Percentiles rank a stretch among this genome's conserved stretches.
Conservation (phyloP, 2,797 vertebrate species). For the Trachops cirrhosus region DNA sequence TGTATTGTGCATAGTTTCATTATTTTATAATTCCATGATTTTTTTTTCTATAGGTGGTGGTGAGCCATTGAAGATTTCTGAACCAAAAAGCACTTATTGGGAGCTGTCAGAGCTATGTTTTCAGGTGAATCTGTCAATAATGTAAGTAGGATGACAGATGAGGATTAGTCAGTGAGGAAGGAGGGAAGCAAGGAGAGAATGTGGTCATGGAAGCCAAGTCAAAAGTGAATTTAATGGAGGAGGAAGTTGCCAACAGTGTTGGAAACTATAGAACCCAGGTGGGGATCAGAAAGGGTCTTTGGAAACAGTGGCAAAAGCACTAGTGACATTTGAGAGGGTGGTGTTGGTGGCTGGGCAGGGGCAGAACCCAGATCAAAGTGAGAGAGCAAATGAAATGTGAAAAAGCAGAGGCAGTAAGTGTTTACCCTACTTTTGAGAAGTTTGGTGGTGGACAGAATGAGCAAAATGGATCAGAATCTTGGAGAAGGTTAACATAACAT, state of each 20-base stretch:
- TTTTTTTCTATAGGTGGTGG: background rate
- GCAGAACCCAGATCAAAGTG: background rate
- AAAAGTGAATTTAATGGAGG: background rate
- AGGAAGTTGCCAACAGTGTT: background rate
- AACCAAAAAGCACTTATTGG: background rate
- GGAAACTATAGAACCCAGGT: background rate
- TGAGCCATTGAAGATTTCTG: slow-evolving; percentile 34
- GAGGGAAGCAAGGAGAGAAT: background rate
- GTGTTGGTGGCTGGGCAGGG: background rate
- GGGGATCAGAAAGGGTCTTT: background rate
- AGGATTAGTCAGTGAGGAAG: slow-evolving; percentile 23
- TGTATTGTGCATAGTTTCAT: background rate
- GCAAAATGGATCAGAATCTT: background rate
- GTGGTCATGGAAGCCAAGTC: slow-evolving; percentile 53
- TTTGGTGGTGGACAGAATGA: background rate
- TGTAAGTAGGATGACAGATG: background rate
- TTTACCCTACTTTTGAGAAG: background rate
- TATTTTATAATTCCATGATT: background rate
- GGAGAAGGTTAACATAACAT: background rate
- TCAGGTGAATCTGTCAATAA: slow-evolving; percentile 1
- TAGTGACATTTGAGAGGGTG: background rate
- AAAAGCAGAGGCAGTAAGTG: background rate
- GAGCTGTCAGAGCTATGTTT: background rate
- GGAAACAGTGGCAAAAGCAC: background rate
- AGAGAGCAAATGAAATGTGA: background rate